Evolutionary conservation across 2,113 vertebrate genomes (phyloP), one percentile per base, ranked within the genome.

Genomic region (Girardinichthys multiradiatus): DNA sequence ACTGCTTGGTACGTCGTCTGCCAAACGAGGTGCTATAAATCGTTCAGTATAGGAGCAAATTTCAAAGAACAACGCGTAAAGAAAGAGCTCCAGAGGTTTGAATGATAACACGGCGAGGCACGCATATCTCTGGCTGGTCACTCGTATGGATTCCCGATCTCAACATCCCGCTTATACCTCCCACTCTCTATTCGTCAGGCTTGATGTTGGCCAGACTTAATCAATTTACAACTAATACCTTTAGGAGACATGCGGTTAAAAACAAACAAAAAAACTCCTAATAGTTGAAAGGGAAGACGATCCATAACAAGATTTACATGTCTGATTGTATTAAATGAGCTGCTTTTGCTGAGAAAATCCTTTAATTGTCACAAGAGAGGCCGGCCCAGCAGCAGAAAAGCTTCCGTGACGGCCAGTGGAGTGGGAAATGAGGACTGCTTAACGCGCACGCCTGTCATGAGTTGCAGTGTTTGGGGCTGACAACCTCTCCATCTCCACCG

Each of bases 261-360:
- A 13, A 13, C 2, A 10, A 39, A 39, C 9, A 10, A 54, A 54
- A 54, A 62, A 76, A 84, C 54, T 77, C 76, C 66, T 8, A n/a
- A n/a, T 13, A 51, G 33, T 66, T 24, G 6, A 37, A 24, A 13
- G 28, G 2, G 5, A 9, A 14, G 60, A 17, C 4, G 30, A 72
- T 35, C 59, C 54, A 67, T 58, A 59, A 37, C 30, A 37, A 74
- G 81, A 80, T 79, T 69, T 72, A 61, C 70, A 66, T 51, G 70
- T 78, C 39, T 85, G 85, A 80, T 85, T 85, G 73, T 80, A 79
- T 82, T 83, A 82, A 89, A 91, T 85, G 83, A 86, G 86, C 77
- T 89, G 68, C 81, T 70, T 77, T n/a, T n/a, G 21, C 48, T 17
- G 24, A 67, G 81, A 77, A 69, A 82, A 79, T 78, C 79, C 79